phyloP scores from a whole-genome alignment of 2,888 invertebrate species.

The Bombyx huttoni region DNA sequence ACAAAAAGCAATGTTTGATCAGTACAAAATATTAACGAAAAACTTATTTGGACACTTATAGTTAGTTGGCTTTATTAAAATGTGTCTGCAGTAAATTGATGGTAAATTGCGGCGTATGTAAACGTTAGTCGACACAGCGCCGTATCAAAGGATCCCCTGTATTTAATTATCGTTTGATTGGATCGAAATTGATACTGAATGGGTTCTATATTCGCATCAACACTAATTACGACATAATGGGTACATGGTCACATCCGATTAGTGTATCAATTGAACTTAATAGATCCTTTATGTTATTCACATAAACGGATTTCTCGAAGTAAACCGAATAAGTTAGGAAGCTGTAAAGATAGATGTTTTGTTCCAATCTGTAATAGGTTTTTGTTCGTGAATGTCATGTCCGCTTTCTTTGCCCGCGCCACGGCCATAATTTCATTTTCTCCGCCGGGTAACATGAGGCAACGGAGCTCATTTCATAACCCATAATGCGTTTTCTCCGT shows the following conservation, averaged over 20 bases:
- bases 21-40: no score
- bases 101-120: slow-evolving; percentile 1
- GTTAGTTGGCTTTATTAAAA: no score
- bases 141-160: slow-evolving; percentile 28
- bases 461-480: slow-evolving; percentile 64
- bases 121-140: slow-evolving; percentile 1
- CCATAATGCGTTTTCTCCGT: slow-evolving; percentile 49
- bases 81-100: neutral
- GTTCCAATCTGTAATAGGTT: slow-evolving; percentile 4
- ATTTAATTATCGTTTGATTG: slow-evolving; percentile 39
- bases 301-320: neutral
- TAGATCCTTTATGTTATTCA: neutral
- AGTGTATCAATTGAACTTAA: neutral
- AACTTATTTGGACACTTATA: no score
- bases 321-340: slow-evolving; percentile 1
- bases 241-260: neutral
- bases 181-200: slow-evolving; percentile 30
- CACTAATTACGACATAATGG: slow-evolving; percentile 12
- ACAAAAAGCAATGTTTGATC: neutral
- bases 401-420: slow-evolving; percentile 54
- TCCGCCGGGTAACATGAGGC: slow-evolving; percentile 51
- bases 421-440: slow-evolving; percentile 63
- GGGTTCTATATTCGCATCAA: slow-evolving; percentile 16
- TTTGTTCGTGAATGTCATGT: slow-evolving; percentile 25
- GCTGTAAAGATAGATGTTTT: slow-evolving; percentile 1